Percentiles rank a stretch among this genome's conserved stretches.
Evolutionary conservation across 1,140 invertebrate species (phyloP).

Genomic region (Augochlora pura): DNA sequence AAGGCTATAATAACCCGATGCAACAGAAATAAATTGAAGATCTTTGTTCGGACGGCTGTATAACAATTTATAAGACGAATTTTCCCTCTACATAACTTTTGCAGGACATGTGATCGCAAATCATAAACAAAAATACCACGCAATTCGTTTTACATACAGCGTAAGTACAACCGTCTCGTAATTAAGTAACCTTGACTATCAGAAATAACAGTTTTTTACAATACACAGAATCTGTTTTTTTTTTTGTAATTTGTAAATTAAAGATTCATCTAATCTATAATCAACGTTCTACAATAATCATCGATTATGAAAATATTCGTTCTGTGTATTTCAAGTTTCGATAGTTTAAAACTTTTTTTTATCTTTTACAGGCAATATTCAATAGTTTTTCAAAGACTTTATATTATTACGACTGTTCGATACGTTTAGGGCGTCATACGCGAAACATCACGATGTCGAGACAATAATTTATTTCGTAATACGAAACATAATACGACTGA

Average conservation of each 20-base stretch:
- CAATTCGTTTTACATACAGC: neutral
- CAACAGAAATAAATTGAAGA: slow-evolving; percentile 16
- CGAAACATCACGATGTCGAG: slow-evolving; percentile 5
- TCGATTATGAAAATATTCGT: slow-evolving; percentile 24
- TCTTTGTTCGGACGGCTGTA: slow-evolving; percentile 10
- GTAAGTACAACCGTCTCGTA: slow-evolving; percentile 23
- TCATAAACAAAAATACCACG: neutral
- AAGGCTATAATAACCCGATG: neutral
- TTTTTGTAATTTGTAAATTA: neutral
- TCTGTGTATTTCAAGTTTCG: neutral
- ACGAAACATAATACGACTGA: slow-evolving; percentile 1
- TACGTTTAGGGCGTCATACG: neutral
- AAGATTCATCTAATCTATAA: neutral
- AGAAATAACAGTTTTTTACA: neutral
- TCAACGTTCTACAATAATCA: neutral
- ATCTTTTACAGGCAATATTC: neutral
- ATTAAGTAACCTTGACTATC: slow-evolving; percentile 6
- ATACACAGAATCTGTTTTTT: neutral
- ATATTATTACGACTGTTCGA: slow-evolving; percentile 17
- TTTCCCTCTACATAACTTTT: neutral
- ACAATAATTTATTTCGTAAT: slow-evolving; percentile 2
- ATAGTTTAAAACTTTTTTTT: neutral
- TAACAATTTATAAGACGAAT: slow-evolving; percentile 2
- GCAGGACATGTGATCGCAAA: neutral
- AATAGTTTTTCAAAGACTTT: neutral